These are phyloP conservation scores for Percina caprodes DNA, from an alignment of 2,113 vertebrate genomes.

Conservation along the genomic window DNA sequence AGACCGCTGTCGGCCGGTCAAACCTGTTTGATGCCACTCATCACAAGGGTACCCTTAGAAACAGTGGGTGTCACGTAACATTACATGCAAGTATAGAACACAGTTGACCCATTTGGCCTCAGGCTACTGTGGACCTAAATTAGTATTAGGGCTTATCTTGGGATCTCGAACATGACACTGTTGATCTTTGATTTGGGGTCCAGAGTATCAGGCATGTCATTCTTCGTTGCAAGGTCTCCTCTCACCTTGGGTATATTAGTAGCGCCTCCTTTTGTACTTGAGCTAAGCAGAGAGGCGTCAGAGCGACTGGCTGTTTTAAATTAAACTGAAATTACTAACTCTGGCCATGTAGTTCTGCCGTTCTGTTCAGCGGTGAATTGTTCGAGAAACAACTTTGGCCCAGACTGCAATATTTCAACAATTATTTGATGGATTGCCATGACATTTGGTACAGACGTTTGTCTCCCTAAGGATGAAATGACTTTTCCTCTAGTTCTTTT, in stretches of 20 bases:
- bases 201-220: conserved; percentile 40
- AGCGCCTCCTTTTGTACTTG: conserved; percentile 53
- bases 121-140: conserved; percentile 65
- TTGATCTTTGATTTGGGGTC: conserved; percentile 72
- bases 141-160: conserved; percentile 65
- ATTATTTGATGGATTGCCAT: neutral
- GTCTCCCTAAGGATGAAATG: too few relatives aligned
- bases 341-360: neutral
- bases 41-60: conserved; percentile 52
- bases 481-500: too few relatives aligned
- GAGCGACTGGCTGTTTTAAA: neutral
- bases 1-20: conserved; percentile 56
- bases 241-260: conserved; percentile 24
- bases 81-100: conserved; percentile 62
- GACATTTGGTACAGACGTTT: too few relatives aligned
- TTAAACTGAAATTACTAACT: neutral
- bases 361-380: neutral
- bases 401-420: conserved; percentile 1
- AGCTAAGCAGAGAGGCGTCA: neutral
- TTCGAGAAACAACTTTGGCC: neutral
- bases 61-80: conserved; percentile 67
- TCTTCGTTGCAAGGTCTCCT: conserved; percentile 36
- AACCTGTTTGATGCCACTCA: conserved; percentile 71
- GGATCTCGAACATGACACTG: conserved; percentile 76
- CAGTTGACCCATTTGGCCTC: conserved; percentile 58